phyloP scores from a whole-genome alignment of 92 coral and sea anemone species.

The Epizoanthus rinbou region DNA sequence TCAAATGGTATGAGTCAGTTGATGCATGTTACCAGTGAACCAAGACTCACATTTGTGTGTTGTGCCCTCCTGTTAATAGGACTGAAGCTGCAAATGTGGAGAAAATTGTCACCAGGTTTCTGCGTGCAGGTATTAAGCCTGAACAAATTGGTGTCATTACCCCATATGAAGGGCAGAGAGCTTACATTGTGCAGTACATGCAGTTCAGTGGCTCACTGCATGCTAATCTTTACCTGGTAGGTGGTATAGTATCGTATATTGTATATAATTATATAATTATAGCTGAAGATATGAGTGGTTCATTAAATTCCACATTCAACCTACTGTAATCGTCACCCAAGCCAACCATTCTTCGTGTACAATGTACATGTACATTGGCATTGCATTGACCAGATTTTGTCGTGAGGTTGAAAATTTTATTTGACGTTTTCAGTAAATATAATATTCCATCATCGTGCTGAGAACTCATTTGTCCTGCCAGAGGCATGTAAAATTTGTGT shows the following conservation, averaged over 20 bases:
- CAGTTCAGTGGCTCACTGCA: conserved; percentile 99
- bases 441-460: no score
- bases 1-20: neutral
- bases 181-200: conserved; percentile 99
- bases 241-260: neutral
- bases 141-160: conserved; percentile 99
- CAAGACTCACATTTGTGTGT: neutral
- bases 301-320: neutral
- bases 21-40: neutral
- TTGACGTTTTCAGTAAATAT: no score
- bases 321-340: neutral
- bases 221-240: conserved; percentile 93
- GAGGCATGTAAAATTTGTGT: no score
- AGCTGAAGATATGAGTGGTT: no score
- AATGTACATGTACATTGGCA: no score
- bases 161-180: conserved; percentile 98
- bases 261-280: no score
- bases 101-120: conserved; percentile 95
- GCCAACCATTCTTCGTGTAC: neutral
- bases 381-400: no score
- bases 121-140: conserved; percentile 98
- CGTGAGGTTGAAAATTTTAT: no score
- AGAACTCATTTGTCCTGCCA: no score
- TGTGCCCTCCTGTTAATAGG: conserved; percentile 41
- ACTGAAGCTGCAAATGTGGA: conserved; percentile 99